Conservation (phyloP, 1,140 invertebrate species). For the Solenopsis invicta region DNA sequence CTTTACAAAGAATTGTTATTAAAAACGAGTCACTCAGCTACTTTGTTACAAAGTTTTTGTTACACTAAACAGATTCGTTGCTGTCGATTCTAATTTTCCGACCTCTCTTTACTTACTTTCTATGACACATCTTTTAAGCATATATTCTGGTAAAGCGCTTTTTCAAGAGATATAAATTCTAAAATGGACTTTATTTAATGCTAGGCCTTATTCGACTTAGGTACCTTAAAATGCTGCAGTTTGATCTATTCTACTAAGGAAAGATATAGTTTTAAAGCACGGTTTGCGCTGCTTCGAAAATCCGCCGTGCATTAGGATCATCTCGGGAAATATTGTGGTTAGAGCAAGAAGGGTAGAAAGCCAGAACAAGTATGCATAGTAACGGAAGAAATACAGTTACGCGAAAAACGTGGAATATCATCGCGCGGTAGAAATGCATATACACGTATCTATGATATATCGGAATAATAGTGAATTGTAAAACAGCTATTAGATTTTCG, state of each 20-base stretch:
- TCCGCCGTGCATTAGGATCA: background rate
- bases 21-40: too few species aligned
- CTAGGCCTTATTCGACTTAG: too few species aligned
- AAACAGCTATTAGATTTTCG: conserved; percentile 3
- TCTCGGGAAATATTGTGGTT: conserved; percentile 21
- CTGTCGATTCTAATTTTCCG: too few species aligned
- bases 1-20: too few species aligned
- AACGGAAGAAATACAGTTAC: conserved; percentile 23
- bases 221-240: background rate
- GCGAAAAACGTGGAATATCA: conserved; percentile 38
- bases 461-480: conserved; percentile 1
- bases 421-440: conserved; percentile 6
- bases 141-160: too few species aligned
- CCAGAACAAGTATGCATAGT: conserved; percentile 9
- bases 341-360: background rate
- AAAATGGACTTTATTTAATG: too few species aligned
- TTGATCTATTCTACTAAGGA: background rate
- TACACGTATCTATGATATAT: conserved; percentile 3
- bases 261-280: conserved; percentile 12
- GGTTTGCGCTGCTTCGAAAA: conserved; percentile 18
- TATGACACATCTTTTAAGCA: too few species aligned
- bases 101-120: too few species aligned
- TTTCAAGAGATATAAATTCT: too few species aligned
- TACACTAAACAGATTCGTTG: too few species aligned
- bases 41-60: too few species aligned